These are phyloP conservation scores for Chionoecetes opilio DNA, from an alignment of 1,140 invertebrate genomes.

Conservation along the genomic window DNA sequence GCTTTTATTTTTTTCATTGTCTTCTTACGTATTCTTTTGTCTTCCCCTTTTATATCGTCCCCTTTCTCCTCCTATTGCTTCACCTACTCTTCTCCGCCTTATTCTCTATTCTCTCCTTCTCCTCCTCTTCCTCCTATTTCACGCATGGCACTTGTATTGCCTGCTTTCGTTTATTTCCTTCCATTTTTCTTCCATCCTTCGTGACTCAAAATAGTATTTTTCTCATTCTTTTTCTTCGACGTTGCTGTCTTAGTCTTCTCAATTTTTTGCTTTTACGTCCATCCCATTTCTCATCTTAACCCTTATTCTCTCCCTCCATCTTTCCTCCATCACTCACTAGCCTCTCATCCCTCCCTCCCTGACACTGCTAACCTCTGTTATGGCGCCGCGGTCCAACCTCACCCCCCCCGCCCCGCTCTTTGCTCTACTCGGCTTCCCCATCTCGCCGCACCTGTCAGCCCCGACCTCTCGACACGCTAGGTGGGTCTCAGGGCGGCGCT, in stretches of 20 bases:
- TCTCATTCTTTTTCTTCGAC: not conserved
- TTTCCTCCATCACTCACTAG: not conserved
- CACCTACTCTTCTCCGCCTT: not conserved
- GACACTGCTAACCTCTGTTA: not conserved
- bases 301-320: not conserved
- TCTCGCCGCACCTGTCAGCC: slow-evolving; percentile 12
- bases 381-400: not conserved
- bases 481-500: not conserved
- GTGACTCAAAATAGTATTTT: not conserved
- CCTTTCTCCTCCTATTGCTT: not conserved
- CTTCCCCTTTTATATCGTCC: not conserved
- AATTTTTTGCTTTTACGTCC: not conserved
- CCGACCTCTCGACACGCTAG: not conserved
- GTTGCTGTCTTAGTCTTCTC: not conserved
- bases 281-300: not conserved
- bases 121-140: not conserved
- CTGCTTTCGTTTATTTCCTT: not conserved
- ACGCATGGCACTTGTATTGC: not conserved
- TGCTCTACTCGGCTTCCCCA: slow-evolving; percentile 3
- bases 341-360: not conserved
- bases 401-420: not conserved
- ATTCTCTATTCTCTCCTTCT: not conserved
- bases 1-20: not conserved
- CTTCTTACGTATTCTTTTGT: not conserved
- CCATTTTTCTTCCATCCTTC: not conserved